Evolutionary conservation across 2,888 invertebrate species (phyloP).

Genomic region (Holacanthella duospinosa): DNA sequence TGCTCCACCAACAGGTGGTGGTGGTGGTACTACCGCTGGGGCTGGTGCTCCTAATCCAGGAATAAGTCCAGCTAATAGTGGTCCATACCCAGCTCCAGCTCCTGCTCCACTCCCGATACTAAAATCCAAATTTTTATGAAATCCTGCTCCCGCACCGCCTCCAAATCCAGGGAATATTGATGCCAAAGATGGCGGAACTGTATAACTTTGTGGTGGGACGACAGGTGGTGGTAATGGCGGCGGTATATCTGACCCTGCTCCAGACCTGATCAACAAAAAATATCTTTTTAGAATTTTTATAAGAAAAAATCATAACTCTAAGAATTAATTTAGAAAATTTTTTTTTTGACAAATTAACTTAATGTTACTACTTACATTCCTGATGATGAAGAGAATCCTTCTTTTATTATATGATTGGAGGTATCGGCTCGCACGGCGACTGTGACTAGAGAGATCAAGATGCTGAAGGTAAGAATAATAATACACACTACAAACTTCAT

Average conservation of each 20-base stretch:
- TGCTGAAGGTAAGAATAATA: no score
- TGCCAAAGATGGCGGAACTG: background rate
- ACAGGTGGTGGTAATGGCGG: conserved; percentile 7
- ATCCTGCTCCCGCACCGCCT: background rate
- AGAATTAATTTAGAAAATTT: no score
- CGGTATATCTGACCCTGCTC: background rate
- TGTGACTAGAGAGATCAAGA: no score
- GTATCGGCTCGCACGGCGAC: no score
- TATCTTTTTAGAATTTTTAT: no score
- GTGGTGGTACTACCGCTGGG: background rate
- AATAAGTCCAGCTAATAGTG: conserved; percentile 4
- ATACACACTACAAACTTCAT: no score
- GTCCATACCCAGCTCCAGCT: conserved; percentile 3
- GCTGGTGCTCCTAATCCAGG: background rate
- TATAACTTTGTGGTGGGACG: conserved; percentile 8
- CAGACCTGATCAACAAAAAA: background rate
- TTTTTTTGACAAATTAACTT: no score
- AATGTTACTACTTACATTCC: background rate
- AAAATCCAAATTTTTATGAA: conserved; percentile 1
- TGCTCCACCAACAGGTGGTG: background rate
- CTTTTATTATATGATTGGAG: background rate
- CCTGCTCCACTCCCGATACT: background rate
- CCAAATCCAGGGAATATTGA: conserved; percentile 5
- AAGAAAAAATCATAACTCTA: no score
- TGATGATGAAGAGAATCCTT: background rate